A percentile compares a stretch with the other conserved stretches of the same genome.
phyloP scores from a whole-genome alignment of 2,797 vertebrate genomes.

The Anableps anableps region DNA sequence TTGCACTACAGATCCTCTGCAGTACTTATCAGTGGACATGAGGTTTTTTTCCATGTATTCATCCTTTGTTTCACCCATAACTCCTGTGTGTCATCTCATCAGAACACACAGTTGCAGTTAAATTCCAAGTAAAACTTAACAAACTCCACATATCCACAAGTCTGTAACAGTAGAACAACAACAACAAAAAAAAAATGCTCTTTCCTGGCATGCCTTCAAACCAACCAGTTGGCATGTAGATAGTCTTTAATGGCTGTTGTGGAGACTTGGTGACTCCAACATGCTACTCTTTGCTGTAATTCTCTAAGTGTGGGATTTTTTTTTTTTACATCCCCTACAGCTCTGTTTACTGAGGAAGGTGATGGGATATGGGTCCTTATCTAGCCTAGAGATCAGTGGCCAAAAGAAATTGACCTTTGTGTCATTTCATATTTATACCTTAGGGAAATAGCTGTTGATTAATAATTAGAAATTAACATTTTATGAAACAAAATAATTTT shows the following conservation, averaged over 20 bases:
- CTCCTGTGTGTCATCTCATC: neutral
- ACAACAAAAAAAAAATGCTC: too few species aligned
- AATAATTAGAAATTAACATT: neutral
- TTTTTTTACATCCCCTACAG: neutral
- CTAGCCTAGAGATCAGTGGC: neutral
- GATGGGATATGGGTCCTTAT: neutral
- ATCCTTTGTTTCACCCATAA: neutral
- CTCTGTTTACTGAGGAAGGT: neutral
- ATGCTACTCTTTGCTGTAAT: neutral
- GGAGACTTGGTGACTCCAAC: neutral
- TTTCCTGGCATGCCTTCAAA: neutral
- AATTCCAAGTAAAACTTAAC: neutral
- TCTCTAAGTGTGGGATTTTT: neutral
- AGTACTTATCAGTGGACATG: neutral
- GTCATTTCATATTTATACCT: neutral
- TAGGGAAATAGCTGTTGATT: neutral
- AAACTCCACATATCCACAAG: neutral
- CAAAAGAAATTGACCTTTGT: neutral
- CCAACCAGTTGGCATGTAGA: neutral
- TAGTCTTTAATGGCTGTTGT: neutral
- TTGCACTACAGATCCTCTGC: neutral
- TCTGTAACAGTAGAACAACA: neutral
- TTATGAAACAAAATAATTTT: neutral
- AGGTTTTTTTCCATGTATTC: neutral
- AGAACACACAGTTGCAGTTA: neutral